Conservation (phyloP, 2,113 vertebrate genomes). For the Thryonomys swinderianus region DNA sequence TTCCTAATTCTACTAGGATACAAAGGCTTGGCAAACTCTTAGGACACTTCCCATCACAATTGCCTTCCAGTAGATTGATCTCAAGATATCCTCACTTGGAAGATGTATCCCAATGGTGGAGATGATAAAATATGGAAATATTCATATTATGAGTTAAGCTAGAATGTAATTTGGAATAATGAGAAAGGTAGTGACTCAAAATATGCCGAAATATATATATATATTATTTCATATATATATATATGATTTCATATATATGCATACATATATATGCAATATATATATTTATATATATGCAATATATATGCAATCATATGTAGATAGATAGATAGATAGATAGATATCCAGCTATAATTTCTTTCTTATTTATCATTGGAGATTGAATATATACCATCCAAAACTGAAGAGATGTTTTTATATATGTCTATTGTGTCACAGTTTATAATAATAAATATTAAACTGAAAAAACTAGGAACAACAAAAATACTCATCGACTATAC, state of each 20-base stretch:
- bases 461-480: background rate
- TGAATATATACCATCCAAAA: background rate
- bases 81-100: background rate
- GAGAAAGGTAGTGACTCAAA: background rate
- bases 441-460: conserved; percentile 13
- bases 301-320: too few species aligned
- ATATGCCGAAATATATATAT: too few species aligned
- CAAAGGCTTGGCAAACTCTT: background rate
- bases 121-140: background rate
- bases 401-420: background rate
- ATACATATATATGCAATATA: too few species aligned
- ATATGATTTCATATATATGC: too few species aligned
- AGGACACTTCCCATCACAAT: background rate
- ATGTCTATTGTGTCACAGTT: background rate
- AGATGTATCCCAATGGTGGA: background rate
- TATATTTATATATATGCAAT: too few species aligned
- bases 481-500: background rate
- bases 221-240: too few species aligned
- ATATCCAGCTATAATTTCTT: too few species aligned
- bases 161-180: background rate
- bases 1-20: background rate
- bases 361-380: too few species aligned
- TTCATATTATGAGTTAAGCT: background rate
- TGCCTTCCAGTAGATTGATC: background rate
- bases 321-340: too few species aligned